Evolutionary conservation across 2,888 invertebrate genomes (phyloP), one percentile per base, ranked within the genome.

Genomic region (Xylocampa areola): DNA sequence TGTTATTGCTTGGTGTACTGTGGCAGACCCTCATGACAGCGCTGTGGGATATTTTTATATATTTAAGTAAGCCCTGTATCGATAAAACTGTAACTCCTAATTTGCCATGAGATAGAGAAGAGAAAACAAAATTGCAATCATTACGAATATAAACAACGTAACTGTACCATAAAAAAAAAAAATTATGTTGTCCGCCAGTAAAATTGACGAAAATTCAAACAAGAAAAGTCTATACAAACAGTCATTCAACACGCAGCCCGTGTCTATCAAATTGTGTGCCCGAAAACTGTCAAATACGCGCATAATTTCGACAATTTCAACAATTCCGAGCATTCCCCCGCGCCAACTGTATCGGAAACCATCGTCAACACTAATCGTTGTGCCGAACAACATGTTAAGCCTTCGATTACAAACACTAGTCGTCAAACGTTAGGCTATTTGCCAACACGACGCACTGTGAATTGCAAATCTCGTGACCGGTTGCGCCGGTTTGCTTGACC

Each of bases 351-450:
- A 73, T 69, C 63, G 50, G 55, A 58, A 74, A 57, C 68, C 51
- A 70, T 61, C 57, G 71, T 65, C 73, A 75, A 82, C 69, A 81
- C 68, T 68, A 73, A 77, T 76, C 74, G 73, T 48, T 55, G 53
- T 53, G 35, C 73, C 68, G 63, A 79, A 79, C 78, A 79, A 79
- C 80, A 79, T 79, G 83, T 81, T 77, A 82, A 79, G 71, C 79
- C 73, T 70, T 69, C 77, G 80, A 79, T 83, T 79, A 77, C 83
- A 81, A 79, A 82, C 68, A 80, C 68, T 58, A 68, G 79, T 73
- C 47, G 68, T 79, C 78, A 80, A 80, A 77, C 70, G 74, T 70
- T 77, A 76, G 79, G 77, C 77, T 81, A 74, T 80, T 82, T 82
- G 80, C 75, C 77, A 83, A 74, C 66, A 70, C 77, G 65, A 80